Evolutionary conservation across 2,797 vertebrate species (phyloP), one percentile per base, ranked within the genome.

Genomic region (Gymnodraco acuticeps): DNA sequence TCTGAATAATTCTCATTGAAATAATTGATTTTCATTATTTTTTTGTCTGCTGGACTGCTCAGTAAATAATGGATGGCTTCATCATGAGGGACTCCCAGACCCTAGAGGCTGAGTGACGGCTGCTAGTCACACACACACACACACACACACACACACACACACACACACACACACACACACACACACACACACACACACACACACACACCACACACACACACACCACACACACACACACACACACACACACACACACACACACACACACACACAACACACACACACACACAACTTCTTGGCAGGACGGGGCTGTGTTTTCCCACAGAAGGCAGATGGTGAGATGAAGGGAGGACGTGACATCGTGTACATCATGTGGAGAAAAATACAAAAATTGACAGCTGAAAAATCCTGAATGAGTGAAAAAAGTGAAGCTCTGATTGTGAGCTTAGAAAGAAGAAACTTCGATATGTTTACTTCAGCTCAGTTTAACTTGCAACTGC

Each of bases 51-150:
- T 62, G 86, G 88, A 84, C 81, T 54, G 68, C 73, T 80, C 23
- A 2, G 88, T 93, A 93, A 94, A 95, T 94, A 93, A 94, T 94
- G 89, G 86, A 95, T 94, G 82, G 74, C 68, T 92, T 90, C 86
- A 92, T 94, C 91, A 86, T 83, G 73, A 82, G 85, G 84, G 85
- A 88, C 82, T 87, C 66, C 53, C 17, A 19, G 74, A 79, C 81
- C 75, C 85, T 50, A 63, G 70, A 86, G 76, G 58, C 77, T 85
- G 88, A 92, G 64, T 87, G 90, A 86, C 79, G 74, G 83, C 69
- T 80, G 61, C 65, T 69, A 64, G 80, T 85, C 84, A 89, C 84
- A 84, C 84, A 59, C 53, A 55, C 20, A 79, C 54, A 64, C 13
- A 46, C 14, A 46, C 4, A 14, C 45, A 46, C 45, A 64, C 48